Evolutionary conservation across 2,113 vertebrate genomes (phyloP).

Genomic region (Acanthochromis polyacanthus): DNA sequence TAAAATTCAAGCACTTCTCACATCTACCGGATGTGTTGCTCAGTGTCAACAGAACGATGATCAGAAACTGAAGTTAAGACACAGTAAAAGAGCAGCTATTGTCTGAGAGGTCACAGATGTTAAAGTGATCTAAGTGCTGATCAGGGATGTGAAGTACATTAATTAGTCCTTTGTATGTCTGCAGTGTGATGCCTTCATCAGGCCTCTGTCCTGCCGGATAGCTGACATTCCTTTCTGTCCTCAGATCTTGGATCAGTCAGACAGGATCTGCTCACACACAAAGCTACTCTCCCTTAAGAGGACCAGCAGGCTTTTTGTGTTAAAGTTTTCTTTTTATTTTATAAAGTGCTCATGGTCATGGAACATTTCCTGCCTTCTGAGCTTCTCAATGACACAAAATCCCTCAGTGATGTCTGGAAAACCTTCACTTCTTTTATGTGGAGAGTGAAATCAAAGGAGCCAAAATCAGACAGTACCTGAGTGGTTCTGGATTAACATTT

Average conservation of each 20-base stretch:
- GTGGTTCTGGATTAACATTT: not conserved
- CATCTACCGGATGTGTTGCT: constrained; percentile 32
- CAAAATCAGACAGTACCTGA: not conserved
- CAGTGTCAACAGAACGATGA: constrained; percentile 23
- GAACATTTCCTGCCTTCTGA: constrained; percentile 15
- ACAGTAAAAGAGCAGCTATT: constrained; percentile 17
- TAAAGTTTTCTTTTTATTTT: constrained; percentile 25
- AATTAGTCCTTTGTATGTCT: constrained; percentile 42
- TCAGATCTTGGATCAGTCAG: constrained; percentile 27
- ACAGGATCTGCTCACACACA: constrained; percentile 10
- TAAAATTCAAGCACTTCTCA: constrained; percentile 16
- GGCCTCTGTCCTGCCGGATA: constrained; percentile 22
- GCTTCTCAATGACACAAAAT: not conserved
- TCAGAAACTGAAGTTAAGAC: constrained; percentile 4
- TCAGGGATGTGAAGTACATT: constrained; percentile 30
- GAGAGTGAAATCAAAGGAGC: not conserved
- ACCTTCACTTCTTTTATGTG: not conserved
- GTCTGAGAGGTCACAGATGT: constrained; percentile 37
- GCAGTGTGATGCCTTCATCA: constrained; percentile 38
- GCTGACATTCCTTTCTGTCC: constrained; percentile 44
- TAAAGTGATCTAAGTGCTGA: constrained; percentile 31
- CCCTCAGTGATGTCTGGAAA: not conserved
- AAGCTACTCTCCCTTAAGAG: not conserved
- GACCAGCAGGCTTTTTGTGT: constrained; percentile 15
- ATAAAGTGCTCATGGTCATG: constrained; percentile 19